These are phyloP conservation scores for Caenorhabditis uteleia DNA, from an alignment of 2,888 invertebrate species.

Conservation along the genomic window DNA sequence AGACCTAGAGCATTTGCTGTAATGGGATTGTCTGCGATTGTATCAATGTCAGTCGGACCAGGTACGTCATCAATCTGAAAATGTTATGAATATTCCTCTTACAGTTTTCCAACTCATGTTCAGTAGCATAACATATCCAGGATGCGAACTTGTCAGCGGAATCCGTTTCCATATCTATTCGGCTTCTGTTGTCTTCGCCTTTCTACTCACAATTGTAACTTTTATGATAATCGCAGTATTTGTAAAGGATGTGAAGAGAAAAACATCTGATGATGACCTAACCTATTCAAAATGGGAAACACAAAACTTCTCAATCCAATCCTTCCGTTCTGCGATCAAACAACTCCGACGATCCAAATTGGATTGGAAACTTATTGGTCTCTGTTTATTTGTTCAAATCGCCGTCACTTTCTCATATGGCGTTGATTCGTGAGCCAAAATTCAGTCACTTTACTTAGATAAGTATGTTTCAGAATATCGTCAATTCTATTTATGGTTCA, in stretches of 20 bases:
- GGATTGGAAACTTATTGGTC: slow-evolving; percentile 24
- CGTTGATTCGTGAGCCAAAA: too few species aligned
- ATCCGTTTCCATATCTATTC: slow-evolving; percentile 36
- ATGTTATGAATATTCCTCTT: too few species aligned
- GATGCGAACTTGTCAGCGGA: slow-evolving; percentile 36
- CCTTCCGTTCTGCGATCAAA: too few species aligned
- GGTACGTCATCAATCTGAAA: too few species aligned
- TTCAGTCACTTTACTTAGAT: too few species aligned
- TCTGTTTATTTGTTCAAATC: slow-evolving; percentile 28
- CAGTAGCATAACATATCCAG: slow-evolving; percentile 48
- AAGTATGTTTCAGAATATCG: slow-evolving; percentile 26
- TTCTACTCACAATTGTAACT: slow-evolving; percentile 20
- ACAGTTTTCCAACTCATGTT: slow-evolving; percentile 47
- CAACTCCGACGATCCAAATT: background rate
- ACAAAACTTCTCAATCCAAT: too few species aligned
- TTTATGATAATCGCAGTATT: slow-evolving; percentile 16
- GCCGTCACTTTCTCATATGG: slow-evolving; percentile 32
- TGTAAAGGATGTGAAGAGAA: slow-evolving; percentile 21
- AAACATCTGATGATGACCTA: too few species aligned
- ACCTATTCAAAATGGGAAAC: too few species aligned
- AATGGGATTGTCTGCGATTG: slow-evolving; percentile 24
- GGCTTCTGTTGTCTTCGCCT: slow-evolving; percentile 32
- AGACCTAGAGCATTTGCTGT: slow-evolving; percentile 26
- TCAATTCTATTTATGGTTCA: slow-evolving; percentile 38
- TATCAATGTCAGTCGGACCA: slow-evolving; percentile 27